Evolutionary conservation across 2,113 vertebrate species (phyloP).

Genomic region (Passer montanus): DNA sequence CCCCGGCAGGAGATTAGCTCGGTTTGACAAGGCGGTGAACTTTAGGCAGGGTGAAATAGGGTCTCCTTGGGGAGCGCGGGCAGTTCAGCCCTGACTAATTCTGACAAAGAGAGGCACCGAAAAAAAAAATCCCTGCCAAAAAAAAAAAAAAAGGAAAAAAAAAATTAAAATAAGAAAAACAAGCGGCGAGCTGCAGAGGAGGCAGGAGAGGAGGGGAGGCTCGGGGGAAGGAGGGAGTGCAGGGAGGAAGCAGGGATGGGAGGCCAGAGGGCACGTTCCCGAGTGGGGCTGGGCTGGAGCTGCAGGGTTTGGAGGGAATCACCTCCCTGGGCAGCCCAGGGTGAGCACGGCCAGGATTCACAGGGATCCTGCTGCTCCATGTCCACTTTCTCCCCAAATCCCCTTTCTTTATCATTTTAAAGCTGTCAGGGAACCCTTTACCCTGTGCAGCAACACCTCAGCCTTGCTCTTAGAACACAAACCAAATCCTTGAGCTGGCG

Average conservation of each 20-base stretch:
- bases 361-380: not conserved
- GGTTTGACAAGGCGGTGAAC: slow-evolving; percentile 82
- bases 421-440: not conserved
- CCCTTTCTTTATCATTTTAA: not conserved
- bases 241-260: not conserved
- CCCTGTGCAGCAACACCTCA: not conserved
- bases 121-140: not conserved
- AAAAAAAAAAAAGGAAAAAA: not conserved
- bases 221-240: not conserved
- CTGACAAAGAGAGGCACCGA: slow-evolving; percentile 56
- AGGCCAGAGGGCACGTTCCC: not conserved
- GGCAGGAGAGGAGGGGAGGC: not conserved
- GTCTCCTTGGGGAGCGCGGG: slow-evolving; percentile 72
- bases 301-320: not conserved
- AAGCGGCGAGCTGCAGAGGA: slow-evolving; percentile 14
- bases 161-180: slow-evolving; percentile 59
- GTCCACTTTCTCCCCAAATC: not conserved
- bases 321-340: not conserved
- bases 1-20: slow-evolving; percentile 78
- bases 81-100: slow-evolving; percentile 69
- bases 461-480: not conserved
- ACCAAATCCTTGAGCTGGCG: not conserved
- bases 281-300: not conserved
- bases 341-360: not conserved
- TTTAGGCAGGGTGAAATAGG: slow-evolving; percentile 75